Percentiles rank a stretch among this genome's conserved stretches.
phyloP scores from a whole-genome alignment of 2,797 vertebrate species.

The Poeciliopsis paucimaculata region DNA sequence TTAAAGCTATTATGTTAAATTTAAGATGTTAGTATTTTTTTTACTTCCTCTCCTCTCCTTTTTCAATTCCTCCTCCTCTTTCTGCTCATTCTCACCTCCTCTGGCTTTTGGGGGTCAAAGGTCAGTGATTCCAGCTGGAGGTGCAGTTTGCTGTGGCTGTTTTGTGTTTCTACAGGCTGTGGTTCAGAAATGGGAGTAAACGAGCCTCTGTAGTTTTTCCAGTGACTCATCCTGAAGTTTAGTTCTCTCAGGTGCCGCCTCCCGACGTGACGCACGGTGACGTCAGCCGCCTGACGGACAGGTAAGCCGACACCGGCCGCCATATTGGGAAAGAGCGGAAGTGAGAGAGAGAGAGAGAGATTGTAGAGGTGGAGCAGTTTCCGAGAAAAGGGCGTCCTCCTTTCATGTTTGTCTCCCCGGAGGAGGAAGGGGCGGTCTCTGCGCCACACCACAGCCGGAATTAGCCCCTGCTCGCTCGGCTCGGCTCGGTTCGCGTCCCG shows the following conservation, averaged over 20 bases:
- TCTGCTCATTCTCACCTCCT: neutral
- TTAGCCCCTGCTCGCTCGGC: constrained; percentile 51
- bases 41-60: too few relatives aligned
- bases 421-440: constrained; percentile 67
- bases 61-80: neutral
- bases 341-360: constrained; percentile 47
- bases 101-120: neutral
- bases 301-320: constrained; percentile 77
- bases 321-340: constrained; percentile 79
- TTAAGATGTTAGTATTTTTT: too few relatives aligned
- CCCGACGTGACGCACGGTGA: constrained; percentile 64
- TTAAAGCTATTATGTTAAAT: too few relatives aligned
- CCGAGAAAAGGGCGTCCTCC: constrained; percentile 61
- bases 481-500: constrained; percentile 39
- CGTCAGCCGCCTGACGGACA: constrained; percentile 70
- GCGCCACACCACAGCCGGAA: constrained; percentile 58
- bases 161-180: neutral
- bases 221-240: neutral
- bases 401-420: constrained; percentile 39
- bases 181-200: neutral
- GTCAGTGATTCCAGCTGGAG: neutral
- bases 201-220: neutral
- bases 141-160: neutral
- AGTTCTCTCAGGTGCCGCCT: constrained; percentile 26
- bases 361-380: constrained; percentile 46